Base-by-base conservation (phyloP, 2,888 invertebrate genomes). In the Phytoseiulus persimilis region DNA sequence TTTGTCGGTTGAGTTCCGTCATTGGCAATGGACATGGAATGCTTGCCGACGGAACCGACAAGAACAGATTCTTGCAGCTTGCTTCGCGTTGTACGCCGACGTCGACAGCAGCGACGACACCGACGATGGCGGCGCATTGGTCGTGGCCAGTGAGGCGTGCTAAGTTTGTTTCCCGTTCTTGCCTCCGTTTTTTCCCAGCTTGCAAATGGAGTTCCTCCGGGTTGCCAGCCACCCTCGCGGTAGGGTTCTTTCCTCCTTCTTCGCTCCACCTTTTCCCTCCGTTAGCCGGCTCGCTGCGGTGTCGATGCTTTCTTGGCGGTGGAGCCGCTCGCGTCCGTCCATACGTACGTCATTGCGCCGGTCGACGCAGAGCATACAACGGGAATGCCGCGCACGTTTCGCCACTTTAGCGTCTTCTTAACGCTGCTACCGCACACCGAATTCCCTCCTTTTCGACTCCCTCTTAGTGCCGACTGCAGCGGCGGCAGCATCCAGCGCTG, bases 301-400 rank as follows among this genome's bases (percentile, higher is more conserved):
- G 65, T 65, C 65, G 65, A 18, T 65, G 65, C 65, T 65, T 65
- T 65, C 65, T 65, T 65, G 1, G 65, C 65, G 65, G 65, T 65
- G 28, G 65, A 65, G 18, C 65, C 2, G 65, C 65, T 65, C 65
- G 65, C 65, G 23, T 65, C 2, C 65, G 65, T 65, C 14, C 65
- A 28, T 65, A 65, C 65, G 65, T 65, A 65, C 65, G 65, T 65
- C 65, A 28, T 65, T 65, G 65, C 65, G 65, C 28, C 65, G 65
- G 65, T 65, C 5, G 65, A 65, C 65, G 65, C 65, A 23, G 65
- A 65, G 65, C 65, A 65, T 65, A 18, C 1, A 18, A 28, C 39
- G 45, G 87, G 39, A 33, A 87, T 87, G 87, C 87, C n/a, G 45
- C 33, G 87, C 87, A 87, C 87, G 87, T 87, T 87, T 45, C n/a